These are phyloP conservation scores for Pyrrhosoma nymphula DNA, from an alignment of 2,888 invertebrate species.

Conservation along the genomic window DNA sequence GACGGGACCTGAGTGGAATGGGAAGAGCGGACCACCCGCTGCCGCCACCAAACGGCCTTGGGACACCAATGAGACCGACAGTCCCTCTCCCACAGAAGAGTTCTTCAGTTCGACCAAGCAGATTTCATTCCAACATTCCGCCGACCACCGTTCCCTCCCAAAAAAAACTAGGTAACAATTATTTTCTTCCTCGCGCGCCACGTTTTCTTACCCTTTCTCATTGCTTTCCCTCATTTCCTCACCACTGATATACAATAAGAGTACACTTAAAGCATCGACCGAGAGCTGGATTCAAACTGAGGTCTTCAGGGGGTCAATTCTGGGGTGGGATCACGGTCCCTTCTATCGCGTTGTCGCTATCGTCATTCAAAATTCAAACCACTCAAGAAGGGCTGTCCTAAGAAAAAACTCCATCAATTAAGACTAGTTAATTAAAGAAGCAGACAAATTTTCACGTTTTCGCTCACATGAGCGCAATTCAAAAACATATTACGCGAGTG, in stretches of 20 bases:
- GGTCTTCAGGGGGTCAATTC: too few species aligned
- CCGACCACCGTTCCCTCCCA: neutral
- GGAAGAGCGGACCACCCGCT: conserved; percentile 55
- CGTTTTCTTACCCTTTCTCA: neutral
- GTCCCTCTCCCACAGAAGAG: conserved; percentile 17
- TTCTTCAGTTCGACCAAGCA: conserved; percentile 9
- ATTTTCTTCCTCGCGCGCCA: neutral
- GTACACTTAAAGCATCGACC: too few species aligned
- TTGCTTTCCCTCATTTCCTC: neutral
- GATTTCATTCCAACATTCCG: conserved; percentile 43
- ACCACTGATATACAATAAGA: neutral
- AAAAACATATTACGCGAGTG: too few species aligned
- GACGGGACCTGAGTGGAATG: neutral
- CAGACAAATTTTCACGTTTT: too few species aligned
- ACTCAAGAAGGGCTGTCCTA: too few species aligned
- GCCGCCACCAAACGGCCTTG: conserved; percentile 50
- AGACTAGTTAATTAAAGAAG: too few species aligned
- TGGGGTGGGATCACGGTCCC: too few species aligned
- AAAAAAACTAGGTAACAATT: neutral
- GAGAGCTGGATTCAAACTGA: too few species aligned
- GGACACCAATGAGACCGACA: conserved; percentile 46
- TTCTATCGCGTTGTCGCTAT: too few species aligned
- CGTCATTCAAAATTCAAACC: too few species aligned
- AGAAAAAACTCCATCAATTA: too few species aligned
- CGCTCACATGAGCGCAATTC: too few species aligned